Base-by-base conservation (phyloP, 2,797 vertebrate species). In the Schizothorax lantsangensis region DNA sequence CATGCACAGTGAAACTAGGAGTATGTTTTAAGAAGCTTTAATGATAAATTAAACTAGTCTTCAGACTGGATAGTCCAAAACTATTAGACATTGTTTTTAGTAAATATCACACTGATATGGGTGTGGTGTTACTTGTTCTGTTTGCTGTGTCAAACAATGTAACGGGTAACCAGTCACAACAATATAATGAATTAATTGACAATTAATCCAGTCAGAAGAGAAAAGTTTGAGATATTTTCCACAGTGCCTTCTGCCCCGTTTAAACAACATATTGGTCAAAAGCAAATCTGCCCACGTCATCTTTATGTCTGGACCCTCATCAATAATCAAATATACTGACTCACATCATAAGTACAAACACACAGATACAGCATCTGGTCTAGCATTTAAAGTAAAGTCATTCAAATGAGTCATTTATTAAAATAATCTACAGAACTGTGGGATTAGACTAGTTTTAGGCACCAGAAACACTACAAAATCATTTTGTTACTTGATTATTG, bases 111-210 rank as follows among this genome's bases (percentile, higher is more conserved):
- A 30, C 23, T 64, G 47, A 84, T 64, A 52, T 77, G 75, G 75
- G 88, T 88, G 88, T 72, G 75, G 69, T 64, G 62, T 30, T 26
- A 43, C 47, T 26, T 21, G 30, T 57, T 30, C 11, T 57, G 75
- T 52, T 74, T 79, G n/a, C 43, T 80, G 36, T 75, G 14, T 4
- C 49, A 73, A 73, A 80, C 45, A 79, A 11, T 66, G 8, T 21
- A 49, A n/a, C 21, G 14, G 23, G 6, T 45, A 15, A 30, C 1
- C 73, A 66, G 57, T 30, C n/a, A 40, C 43, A 26, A 6, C 73
- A 79, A 81, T 26, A 86, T 38, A 45, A 30, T 64, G 1, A n/a
- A n/a, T 30, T 59, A 1, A 30, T 62, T 71, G 17, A 21, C 1
- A 38, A 54, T 43, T 38, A 54, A 79, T 54, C 40, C 38, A 64